Base-by-base conservation (phyloP, 2,888 invertebrate genomes). In the Cacoxenus indagator region DNA sequence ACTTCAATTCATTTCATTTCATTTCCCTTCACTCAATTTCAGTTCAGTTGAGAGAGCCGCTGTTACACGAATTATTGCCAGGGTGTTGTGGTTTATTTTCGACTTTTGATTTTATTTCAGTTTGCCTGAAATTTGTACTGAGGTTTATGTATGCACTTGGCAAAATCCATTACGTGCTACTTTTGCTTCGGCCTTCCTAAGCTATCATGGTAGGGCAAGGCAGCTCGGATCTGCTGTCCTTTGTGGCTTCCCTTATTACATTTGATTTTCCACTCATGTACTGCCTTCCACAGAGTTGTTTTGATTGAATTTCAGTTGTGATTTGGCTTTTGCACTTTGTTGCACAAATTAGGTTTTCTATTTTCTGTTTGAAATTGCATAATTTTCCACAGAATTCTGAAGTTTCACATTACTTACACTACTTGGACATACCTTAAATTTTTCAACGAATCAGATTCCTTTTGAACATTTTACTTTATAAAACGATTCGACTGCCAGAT, bases 41-140 rank as follows among this genome's bases (percentile, higher is more conserved):
- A n/a, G 37, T n/a, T n/a, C n/a, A 37, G 9, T 37, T 14, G 2
- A 37, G 14, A 14, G 37, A 37, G 9, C 14, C 14, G 4, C 8
- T 37, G 8, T 37, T 14, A 48, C 48, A 54, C 54, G 54, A 54
- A 54, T 54, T 54, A 54, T 54, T 54, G 24, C 54, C 11, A 54
- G 24, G 24, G 54, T 54, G 24, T 26, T 54, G 54, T 54, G 54
- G 54, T 54, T 54, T 54, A 54, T 54, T 54, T 54, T 54, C 24
- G 14, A 24, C 22, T 37, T 37, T 37, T 37, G 8, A 37, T 2
- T 37, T 37, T 14, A 37, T 37, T 37, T 37, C 37, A 11, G 31
- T 51, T 4, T 22, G 19, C 2, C 51, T 51, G 8, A 4, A 54
- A 26, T 54, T 54, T 24, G 19, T 54, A 24, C 24, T 11, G 11